These are phyloP conservation scores for Himalopsyche kuldschensis DNA, from an alignment of 2,888 invertebrate species.

Conservation along the genomic window DNA sequence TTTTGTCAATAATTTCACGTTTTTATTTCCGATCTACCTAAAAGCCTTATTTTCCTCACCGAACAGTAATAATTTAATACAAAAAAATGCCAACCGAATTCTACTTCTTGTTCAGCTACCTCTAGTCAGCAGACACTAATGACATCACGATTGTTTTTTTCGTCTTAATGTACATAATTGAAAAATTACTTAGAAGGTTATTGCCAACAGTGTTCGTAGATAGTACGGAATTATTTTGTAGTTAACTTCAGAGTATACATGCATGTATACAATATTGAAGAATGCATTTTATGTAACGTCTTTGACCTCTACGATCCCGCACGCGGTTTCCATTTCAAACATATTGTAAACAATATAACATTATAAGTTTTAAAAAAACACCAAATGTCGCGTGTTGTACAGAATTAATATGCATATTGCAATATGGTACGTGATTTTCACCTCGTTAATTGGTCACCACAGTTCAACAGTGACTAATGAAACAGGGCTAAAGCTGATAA, in stretches of 20 bases:
- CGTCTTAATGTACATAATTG: neutral
- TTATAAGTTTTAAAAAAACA: too few species aligned
- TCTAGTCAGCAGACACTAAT: neutral
- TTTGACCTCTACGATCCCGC: neutral
- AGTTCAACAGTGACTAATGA: too few species aligned
- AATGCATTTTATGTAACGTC: neutral
- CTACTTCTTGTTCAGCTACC: neutral
- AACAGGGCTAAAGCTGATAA: too few species aligned
- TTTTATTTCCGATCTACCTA: neutral
- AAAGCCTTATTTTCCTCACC: neutral
- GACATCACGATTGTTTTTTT: neutral
- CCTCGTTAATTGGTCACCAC: too few species aligned
- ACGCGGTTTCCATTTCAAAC: neutral
- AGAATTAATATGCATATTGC: too few species aligned
- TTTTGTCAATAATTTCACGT: neutral
- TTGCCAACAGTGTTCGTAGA: neutral
- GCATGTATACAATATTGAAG: neutral
- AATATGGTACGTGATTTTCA: too few species aligned
- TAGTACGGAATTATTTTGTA: neutral
- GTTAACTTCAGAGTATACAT: neutral
- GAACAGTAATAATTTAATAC: neutral
- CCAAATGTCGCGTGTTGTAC: too few species aligned
- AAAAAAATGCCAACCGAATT: neutral
- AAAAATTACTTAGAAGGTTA: neutral
- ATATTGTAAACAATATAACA: neutral